Evolutionary conservation across 2,113 vertebrate species (phyloP).

Genomic region (Phyllostomus discolor): DNA sequence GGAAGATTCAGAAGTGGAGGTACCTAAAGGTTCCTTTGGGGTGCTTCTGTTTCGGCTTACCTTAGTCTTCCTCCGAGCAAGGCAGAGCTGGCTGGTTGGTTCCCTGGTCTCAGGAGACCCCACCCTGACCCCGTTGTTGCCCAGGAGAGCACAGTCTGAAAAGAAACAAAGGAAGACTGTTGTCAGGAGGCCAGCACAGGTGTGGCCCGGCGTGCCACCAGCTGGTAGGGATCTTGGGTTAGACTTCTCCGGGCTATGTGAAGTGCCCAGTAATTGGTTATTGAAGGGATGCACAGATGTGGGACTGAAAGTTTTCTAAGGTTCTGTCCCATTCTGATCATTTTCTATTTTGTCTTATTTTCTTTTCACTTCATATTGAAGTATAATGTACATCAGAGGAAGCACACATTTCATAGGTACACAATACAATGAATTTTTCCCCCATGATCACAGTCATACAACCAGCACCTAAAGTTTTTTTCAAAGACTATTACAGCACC

Average conservation of each 20-base stretch:
- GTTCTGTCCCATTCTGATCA: background rate
- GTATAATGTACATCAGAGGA: background rate
- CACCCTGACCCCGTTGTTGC: background rate
- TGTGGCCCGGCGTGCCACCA: background rate
- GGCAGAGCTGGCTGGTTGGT: background rate
- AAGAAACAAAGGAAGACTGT: too few species aligned
- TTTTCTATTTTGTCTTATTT: background rate
- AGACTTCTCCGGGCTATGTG: background rate
- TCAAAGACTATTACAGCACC: background rate
- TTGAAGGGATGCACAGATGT: background rate
- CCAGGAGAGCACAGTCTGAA: accelerated
- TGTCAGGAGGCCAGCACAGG: accelerated
- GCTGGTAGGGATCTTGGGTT: background rate
- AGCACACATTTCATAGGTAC: background rate
- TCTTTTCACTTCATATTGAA: background rate
- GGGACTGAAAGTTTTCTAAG: background rate
- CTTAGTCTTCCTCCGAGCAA: background rate
- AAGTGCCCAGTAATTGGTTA: background rate
- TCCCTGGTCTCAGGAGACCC: background rate
- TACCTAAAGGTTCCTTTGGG: background rate
- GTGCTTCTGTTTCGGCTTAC: background rate
- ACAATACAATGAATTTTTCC: background rate
- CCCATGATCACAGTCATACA: background rate
- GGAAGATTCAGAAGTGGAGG: background rate
- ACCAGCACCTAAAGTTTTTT: background rate